Percentiles rank a stretch among this genome's conserved stretches.
phyloP scores from a whole-genome alignment of 2,113 vertebrate species.

The Miniopterus natalensis region DNA sequence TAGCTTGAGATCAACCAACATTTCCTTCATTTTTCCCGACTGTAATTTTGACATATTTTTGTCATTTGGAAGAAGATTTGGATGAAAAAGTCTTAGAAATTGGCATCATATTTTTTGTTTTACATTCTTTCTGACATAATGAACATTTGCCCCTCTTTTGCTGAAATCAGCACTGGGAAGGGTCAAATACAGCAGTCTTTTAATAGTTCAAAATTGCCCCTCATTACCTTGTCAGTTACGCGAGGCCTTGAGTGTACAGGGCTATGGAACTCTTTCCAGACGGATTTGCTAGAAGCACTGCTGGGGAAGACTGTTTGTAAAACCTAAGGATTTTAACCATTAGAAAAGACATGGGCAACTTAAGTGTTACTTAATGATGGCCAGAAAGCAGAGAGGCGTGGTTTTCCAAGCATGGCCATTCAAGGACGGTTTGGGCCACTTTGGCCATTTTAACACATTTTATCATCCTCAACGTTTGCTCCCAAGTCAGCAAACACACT shows the following conservation, averaged over 20 bases:
- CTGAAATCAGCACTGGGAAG: constrained; percentile 79
- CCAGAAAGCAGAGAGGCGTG: not conserved
- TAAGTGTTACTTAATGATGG: constrained; percentile 4
- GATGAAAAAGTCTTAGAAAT: constrained; percentile 75
- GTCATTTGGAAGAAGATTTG: constrained; percentile 69
- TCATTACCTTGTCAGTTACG: constrained; percentile 82
- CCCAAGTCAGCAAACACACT: not conserved
- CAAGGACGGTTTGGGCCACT: not conserved
- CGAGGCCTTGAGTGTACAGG: constrained; percentile 73
- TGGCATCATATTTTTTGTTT: constrained; percentile 80
- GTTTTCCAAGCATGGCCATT: not conserved
- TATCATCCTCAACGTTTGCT: not conserved
- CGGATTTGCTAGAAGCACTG: constrained; percentile 66
- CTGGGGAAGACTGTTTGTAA: constrained; percentile 68
- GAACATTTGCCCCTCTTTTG: constrained; percentile 77
- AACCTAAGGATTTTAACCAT: constrained; percentile 57
- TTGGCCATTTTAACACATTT: not conserved
- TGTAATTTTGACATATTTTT: constrained; percentile 68
- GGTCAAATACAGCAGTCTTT: constrained; percentile 81
- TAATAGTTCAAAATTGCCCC: constrained; percentile 79
- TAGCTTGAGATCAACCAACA: constrained; percentile 63
- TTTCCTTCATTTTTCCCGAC: constrained; percentile 4
- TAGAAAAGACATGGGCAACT: constrained; percentile 19
- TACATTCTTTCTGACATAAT: constrained; percentile 82
- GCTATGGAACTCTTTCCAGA: constrained; percentile 79